Evolutionary conservation across 2,113 vertebrate genomes (phyloP), one percentile per base, ranked within the genome.

Genomic region (Rhineura floridana): DNA sequence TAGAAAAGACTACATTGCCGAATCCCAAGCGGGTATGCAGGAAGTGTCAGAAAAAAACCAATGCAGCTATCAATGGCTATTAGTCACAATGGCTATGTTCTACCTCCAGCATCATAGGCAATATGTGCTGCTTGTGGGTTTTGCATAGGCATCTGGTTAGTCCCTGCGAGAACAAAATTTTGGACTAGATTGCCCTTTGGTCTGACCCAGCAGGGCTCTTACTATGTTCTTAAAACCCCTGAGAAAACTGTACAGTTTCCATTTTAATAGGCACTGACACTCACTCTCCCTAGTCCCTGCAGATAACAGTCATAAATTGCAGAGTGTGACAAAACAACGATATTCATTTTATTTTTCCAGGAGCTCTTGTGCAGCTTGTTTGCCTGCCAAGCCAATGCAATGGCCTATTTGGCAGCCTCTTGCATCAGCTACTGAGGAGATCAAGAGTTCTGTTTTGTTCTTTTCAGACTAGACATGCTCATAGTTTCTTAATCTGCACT

Each of bases 331-430:
- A 0, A 80, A 89, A 44, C 72, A 91, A 85, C 21, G 19, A 30
- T 70, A 89, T 4, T 69, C 94, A 88, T 91, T 89, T 94, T 93
- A 23, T 46, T 46, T 93, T 46, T 85, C 55, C 73, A 88, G 86
- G 84, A 48, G 72, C 48, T 65, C n/a, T 59, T 8, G 42, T 52
- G 19, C 28, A 88, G 50, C 77, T 75, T 83, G 4, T 48, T 82
- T 81, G 86, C 52, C 55, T 55, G 50, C 59, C 23, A 65, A 42
- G 83, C 2, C 13, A 88, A 30, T 83, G 69, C 1, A 13, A 76
- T 83, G 70, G 70, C 52, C 59, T 76, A 39, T 50, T 83, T 82
- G 39, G 42, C 33, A 73, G 65, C 39, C 19, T 81, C 39, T 52
- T 23, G 33, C 50, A 73, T 59, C 55, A 48, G 30, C 78, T 87